Evolutionary conservation across 2,797 vertebrate species (phyloP).

Genomic region (Enteromius radiatus): DNA sequence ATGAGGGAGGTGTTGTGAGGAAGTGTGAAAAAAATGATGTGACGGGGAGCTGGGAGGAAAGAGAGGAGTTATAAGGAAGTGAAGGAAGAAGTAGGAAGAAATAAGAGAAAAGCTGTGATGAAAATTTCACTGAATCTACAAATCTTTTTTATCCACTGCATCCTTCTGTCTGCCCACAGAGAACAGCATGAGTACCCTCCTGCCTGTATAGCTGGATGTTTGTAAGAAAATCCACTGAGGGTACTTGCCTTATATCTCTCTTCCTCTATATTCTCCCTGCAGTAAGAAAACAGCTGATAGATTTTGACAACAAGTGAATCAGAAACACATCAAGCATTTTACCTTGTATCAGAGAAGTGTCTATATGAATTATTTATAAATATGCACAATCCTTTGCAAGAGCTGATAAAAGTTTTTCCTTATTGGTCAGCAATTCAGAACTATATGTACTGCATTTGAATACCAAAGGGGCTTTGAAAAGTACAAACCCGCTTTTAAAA

Average conservation of each 20-base stretch:
- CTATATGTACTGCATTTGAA: not conserved
- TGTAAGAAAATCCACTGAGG: not conserved
- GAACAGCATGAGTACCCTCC: not conserved
- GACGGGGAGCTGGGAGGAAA: not conserved
- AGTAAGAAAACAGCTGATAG: not conserved
- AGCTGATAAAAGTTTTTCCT: not conserved
- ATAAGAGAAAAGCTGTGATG: not conserved
- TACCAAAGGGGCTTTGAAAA: not conserved
- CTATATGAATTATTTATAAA: not conserved
- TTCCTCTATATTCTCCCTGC: not conserved
- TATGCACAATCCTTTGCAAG: not conserved
- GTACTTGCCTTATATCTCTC: not conserved
- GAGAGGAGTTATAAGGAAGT: not conserved
- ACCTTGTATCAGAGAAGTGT: not conserved
- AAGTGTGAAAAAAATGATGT: not conserved
- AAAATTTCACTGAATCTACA: not conserved
- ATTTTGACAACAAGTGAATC: not conserved
- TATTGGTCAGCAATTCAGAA: not conserved
- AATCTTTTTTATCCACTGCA: constrained; percentile 7
- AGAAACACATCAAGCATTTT: not conserved
- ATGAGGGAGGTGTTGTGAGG: not conserved
- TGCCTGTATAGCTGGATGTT: not conserved
- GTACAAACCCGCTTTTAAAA: not conserved
- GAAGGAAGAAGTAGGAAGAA: not conserved
- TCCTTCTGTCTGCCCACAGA: not conserved